Evolutionary conservation across 2,888 invertebrate genomes (phyloP).

Genomic region (Halictus quadricinctus): DNA sequence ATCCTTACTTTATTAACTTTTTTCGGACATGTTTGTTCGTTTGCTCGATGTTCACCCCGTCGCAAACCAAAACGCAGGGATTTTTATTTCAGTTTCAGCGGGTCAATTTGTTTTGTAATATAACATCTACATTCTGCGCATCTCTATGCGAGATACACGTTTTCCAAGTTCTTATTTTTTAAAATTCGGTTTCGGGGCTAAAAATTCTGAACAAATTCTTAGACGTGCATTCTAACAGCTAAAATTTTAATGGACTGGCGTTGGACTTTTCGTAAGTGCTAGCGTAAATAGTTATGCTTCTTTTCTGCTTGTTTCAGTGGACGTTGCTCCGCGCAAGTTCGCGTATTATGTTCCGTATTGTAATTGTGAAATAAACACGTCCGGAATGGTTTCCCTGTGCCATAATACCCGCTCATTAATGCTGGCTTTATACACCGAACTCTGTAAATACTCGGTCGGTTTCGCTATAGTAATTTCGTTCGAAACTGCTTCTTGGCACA

Average conservation of each 20-base stretch:
- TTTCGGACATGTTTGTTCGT: background rate
- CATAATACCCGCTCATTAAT: background rate
- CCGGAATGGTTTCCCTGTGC: background rate
- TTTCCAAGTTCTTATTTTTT: background rate
- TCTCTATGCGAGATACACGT: background rate
- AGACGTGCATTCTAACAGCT: too few species aligned
- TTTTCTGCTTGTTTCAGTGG: background rate
- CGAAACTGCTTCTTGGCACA: constrained; percentile 12
- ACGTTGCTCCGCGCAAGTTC: background rate
- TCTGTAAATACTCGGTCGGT: constrained; percentile 6
- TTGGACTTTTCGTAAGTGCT: background rate
- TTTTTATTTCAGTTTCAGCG: background rate
- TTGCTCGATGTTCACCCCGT: background rate
- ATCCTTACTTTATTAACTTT: background rate
- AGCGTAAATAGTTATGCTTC: background rate
- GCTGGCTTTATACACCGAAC: background rate
- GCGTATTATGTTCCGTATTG: background rate
- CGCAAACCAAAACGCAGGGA: background rate
- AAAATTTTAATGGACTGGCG: background rate
- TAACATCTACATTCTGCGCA: background rate
- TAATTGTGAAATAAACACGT: constrained; percentile 4
- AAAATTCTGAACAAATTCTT: too few species aligned
- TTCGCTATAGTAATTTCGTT: background rate
- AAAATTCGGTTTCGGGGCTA: too few species aligned
- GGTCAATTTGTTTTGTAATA: background rate